phyloP scores from a whole-genome alignment of 2,113 vertebrate genomes.

The Opisthocomus hoazin region DNA sequence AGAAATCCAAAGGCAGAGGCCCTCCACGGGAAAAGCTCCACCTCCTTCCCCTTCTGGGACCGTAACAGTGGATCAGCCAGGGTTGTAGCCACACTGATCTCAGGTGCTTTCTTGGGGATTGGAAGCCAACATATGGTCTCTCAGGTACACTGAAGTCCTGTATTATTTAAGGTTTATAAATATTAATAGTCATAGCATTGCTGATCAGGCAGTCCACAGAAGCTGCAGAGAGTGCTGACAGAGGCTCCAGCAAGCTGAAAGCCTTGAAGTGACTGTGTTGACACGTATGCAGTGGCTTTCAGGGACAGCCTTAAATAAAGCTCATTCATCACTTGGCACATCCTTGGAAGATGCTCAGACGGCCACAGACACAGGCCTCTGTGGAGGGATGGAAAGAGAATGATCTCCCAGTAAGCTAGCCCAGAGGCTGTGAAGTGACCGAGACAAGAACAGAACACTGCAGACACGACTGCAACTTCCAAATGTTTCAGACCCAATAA shows the following conservation, averaged over 20 bases:
- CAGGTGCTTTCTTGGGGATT: not conserved
- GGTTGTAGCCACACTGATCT: not conserved
- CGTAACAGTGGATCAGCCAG: not conserved
- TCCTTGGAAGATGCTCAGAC: not conserved
- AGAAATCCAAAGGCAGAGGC: not conserved
- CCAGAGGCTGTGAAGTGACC: not conserved
- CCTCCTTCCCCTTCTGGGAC: not conserved
- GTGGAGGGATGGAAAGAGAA: not conserved
- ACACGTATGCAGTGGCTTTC: not conserved
- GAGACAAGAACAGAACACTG: not conserved
- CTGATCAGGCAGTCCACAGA: not conserved
- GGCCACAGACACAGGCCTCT: not conserved
- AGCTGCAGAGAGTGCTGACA: not conserved
- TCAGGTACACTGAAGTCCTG: constrained; percentile 15
- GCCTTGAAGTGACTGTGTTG: not conserved
- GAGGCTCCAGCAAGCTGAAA: not conserved
- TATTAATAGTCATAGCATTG: constrained; percentile 16
- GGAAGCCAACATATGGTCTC: constrained; percentile 31
- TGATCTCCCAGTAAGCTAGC: not conserved
- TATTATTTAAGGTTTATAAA: constrained; percentile 48
- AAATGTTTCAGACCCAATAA: not conserved
- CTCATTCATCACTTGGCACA: not conserved
- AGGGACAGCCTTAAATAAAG: not conserved
- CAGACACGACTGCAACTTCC: not conserved
- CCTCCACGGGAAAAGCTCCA: not conserved